These are phyloP conservation scores for Drosophila pruinosa DNA, from an alignment of 1,140 invertebrate genomes.

Conservation along the genomic window DNA sequence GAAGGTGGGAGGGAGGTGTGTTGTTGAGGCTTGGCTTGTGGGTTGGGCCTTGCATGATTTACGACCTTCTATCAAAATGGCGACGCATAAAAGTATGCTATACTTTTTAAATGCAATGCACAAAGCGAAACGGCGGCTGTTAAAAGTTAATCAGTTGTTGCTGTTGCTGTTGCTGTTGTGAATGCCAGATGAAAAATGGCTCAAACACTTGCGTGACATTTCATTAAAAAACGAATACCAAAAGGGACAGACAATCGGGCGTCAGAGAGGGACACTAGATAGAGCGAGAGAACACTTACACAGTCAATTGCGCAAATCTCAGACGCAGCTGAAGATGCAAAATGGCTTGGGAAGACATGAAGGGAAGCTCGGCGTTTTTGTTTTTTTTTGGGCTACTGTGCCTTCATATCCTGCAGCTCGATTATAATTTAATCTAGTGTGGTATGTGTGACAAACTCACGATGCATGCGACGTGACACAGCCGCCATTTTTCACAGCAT, in stretches of 20 bases:
- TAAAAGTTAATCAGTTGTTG: constrained; percentile 76
- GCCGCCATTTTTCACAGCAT: constrained; percentile 73
- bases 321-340: constrained; percentile 54
- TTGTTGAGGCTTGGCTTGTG: neutral
- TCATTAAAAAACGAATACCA: constrained; percentile 62
- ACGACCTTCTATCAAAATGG: constrained; percentile 68
- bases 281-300: constrained; percentile 53
- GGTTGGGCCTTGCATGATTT: constrained; percentile 58
- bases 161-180: constrained; percentile 12
- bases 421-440: constrained; percentile 80
- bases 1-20: neutral
- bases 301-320: constrained; percentile 75
- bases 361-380: neutral
- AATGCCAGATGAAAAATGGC: constrained; percentile 66
- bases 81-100: constrained; percentile 59
- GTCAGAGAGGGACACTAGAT: neutral
- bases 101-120: constrained; percentile 49
- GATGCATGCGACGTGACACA: constrained; percentile 66
- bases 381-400: constrained; percentile 8
- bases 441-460: constrained; percentile 72
- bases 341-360: constrained; percentile 9
- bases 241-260: constrained; percentile 2
- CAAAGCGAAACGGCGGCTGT: constrained; percentile 50
- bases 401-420: constrained; percentile 54
- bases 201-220: constrained; percentile 62